phyloP scores from a whole-genome alignment of 2,113 vertebrate species.

The Saimiri boliviensis region DNA sequence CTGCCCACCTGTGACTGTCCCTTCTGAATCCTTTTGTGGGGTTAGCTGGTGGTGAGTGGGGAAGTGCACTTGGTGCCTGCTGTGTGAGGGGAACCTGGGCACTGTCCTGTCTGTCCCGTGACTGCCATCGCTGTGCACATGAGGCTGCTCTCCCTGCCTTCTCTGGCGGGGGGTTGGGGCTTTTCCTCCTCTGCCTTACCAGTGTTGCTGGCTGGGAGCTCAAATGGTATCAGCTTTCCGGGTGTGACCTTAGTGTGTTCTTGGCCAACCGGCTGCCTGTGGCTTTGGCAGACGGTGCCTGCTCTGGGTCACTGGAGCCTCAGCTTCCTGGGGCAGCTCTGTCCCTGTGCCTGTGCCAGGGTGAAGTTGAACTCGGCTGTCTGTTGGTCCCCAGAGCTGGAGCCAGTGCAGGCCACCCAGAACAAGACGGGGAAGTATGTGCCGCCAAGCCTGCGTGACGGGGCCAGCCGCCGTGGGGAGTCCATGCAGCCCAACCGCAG shows the following conservation, averaged over 20 bases:
- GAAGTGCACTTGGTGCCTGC: not conserved
- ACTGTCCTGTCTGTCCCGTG: accelerated
- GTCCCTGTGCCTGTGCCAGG: accelerated
- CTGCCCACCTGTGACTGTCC: accelerated
- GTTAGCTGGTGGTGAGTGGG: not conserved
- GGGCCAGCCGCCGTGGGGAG: conserved; percentile 92
- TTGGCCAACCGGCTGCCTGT: accelerated
- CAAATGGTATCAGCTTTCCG: not conserved
- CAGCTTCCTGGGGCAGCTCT: not conserved
- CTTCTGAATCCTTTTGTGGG: not conserved
- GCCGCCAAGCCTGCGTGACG: conserved; percentile 93
- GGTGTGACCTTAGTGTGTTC: not conserved
- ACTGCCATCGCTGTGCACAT: too few relatives aligned
- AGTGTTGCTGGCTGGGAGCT: not conserved
- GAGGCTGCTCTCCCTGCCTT: accelerated
- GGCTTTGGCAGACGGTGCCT: not conserved
- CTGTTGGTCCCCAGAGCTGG: conserved; percentile 85
- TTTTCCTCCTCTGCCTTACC: not conserved
- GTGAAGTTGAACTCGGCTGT: not conserved
- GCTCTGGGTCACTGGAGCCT: not conserved
- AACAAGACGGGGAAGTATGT: conserved; percentile 97
- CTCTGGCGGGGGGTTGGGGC: too few relatives aligned
- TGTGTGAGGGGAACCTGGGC: accelerated
- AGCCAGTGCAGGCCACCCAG: conserved; percentile 90
- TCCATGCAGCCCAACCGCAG: conserved; percentile 98